phyloP scores from a whole-genome alignment of 1,140 invertebrate species.

The Hesperophylax magnus region DNA sequence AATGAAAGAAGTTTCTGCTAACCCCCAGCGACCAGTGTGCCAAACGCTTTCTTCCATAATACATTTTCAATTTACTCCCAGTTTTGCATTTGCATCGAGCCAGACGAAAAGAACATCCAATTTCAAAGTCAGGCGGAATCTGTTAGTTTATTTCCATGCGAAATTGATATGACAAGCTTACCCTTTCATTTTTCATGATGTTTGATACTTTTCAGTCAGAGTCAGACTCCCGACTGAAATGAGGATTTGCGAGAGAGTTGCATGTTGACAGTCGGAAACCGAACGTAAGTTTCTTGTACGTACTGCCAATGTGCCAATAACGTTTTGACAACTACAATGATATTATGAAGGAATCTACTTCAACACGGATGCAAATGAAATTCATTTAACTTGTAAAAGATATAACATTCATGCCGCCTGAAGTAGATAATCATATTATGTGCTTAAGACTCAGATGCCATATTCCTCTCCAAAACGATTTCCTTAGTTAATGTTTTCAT shows the following conservation, averaged over 20 bases:
- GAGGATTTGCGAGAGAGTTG: background rate
- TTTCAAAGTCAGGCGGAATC: slow-evolving; percentile 6
- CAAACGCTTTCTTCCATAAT: slow-evolving; percentile 16
- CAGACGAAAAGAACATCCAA: background rate
- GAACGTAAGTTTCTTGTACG: background rate
- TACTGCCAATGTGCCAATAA: background rate
- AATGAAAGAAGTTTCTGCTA: slow-evolving; percentile 8
- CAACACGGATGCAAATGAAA: too few species aligned
- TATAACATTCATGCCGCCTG: too few species aligned
- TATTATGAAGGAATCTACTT: too few species aligned
- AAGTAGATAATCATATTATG: too few species aligned
- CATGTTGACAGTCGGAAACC: background rate
- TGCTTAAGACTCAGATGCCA: too few species aligned
- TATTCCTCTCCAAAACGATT: too few species aligned
- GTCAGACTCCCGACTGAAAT: background rate
- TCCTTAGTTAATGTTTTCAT: too few species aligned
- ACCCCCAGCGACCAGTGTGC: slow-evolving; percentile 4
- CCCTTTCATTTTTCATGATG: background rate
- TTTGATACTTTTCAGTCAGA: background rate
- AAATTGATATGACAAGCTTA: slow-evolving; percentile 15
- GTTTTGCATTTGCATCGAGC: slow-evolving; percentile 3
- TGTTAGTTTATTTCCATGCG: slow-evolving; percentile 13
- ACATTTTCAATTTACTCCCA: slow-evolving; percentile 13
- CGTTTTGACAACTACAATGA: too few species aligned
- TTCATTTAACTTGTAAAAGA: too few species aligned